These are phyloP conservation scores for Drosophila antonietae DNA, from an alignment of 2,888 invertebrate genomes.

Conservation along the genomic window DNA sequence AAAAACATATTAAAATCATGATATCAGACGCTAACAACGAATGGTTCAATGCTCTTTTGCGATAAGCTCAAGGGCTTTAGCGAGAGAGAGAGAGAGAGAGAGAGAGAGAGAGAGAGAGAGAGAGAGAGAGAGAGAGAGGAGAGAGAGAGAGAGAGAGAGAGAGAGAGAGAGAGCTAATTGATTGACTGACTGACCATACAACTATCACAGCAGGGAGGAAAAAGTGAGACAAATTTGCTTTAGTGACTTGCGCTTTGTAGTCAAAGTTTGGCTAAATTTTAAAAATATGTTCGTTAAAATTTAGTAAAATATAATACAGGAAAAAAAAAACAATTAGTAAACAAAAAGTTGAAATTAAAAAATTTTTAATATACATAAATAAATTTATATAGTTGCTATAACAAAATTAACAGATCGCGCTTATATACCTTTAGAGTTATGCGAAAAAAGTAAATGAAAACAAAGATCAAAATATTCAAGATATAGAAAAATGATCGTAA, in stretches of 20 bases:
- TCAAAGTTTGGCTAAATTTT: not conserved
- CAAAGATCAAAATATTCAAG: not conserved
- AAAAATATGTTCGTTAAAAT: not conserved
- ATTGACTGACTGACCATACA: not conserved
- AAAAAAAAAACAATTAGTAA: not conserved
- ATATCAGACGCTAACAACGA: not conserved
- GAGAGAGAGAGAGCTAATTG: not conserved
- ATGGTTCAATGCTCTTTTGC: slow-evolving; percentile 8
- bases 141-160: not conserved
- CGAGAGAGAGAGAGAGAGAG: not conserved
- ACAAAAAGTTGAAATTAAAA: too few species aligned
- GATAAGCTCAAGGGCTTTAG: not conserved
- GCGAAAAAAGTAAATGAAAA: not conserved
- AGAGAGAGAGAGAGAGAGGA: not conserved
- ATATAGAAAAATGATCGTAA: not conserved
- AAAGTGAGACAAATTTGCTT: not conserved
- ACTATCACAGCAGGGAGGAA: too few species aligned
- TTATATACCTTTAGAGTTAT: not conserved
- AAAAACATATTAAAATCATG: slow-evolving; percentile 36
- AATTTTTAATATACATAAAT: too few species aligned
- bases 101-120: not conserved
- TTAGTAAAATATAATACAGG: too few species aligned
- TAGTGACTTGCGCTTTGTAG: not conserved
- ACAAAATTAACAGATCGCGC: not conserved
- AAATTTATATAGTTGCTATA: too few species aligned